Evolutionary conservation across 2,797 vertebrate genomes (phyloP), one percentile per base, ranked within the genome.

Genomic region (Cephalopachus bancanus): DNA sequence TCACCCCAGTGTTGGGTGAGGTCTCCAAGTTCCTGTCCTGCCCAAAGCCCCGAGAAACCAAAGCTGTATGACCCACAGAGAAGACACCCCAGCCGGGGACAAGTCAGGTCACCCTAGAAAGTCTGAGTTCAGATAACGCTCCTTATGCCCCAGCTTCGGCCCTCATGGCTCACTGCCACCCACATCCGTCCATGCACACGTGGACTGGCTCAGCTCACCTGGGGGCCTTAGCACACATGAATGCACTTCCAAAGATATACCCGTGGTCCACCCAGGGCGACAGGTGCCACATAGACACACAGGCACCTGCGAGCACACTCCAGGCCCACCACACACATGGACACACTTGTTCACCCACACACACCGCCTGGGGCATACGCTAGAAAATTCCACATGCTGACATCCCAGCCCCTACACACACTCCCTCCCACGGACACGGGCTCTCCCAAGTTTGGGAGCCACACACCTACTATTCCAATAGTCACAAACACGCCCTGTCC

Each of bases 81-180:
- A 81, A 95, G 87, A 74, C 53, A 81, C n/a, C 22, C 51, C 49
- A 53, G n/a, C 51, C n/a, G 59, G 74, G 74, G 92, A 79, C 96
- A 89, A 89, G 64, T 79, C 60, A 19, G 59, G 87, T 65, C 95
- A 96, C 72, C 87, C 83, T 78, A 53, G 96, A 92, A 93, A 93
- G 90, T 37, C 16, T 37, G 44, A 76, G 79, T 78, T 92, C 83
- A 85, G 67, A 19, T 94, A n/a, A 91, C 64, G 15, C 26, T 53
- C 37, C 64, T 59, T 15, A 7, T 10, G n/a, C 17, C 24, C 53
- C 5, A 53, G 71, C 26, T 57, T 65, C 92, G 83, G 37, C 49
- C 24, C 69, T 33, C 33, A 1, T 26, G 0, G 24, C 59, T 37
- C 3, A 0, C 65, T 33, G 20, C 62, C 90, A 57, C 37, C 64